Evolutionary conservation across 2,797 vertebrate genomes (phyloP).

Genomic region (Myotis vivesi): DNA sequence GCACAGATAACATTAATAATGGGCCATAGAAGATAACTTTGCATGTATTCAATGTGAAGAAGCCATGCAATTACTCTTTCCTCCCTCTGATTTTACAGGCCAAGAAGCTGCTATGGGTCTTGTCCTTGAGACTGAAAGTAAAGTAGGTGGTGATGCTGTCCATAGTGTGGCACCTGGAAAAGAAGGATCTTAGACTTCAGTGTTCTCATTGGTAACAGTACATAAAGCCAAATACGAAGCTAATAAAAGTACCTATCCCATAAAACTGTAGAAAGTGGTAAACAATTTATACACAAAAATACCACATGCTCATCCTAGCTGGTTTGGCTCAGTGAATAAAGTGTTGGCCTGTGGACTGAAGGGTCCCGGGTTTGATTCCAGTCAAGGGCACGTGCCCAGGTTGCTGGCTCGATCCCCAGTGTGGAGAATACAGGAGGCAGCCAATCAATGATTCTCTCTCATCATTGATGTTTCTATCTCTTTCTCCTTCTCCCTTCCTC

Average conservation of each 20-base stretch:
- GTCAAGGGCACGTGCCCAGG: too few relatives aligned
- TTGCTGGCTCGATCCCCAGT: too few relatives aligned
- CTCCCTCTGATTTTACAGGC: neutral
- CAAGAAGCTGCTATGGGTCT: neutral
- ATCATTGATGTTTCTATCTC: too few relatives aligned
- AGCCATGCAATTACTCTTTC: neutral
- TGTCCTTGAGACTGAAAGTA: neutral
- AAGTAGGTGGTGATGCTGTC: neutral
- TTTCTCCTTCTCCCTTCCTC: too few relatives aligned
- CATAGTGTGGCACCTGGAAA: neutral
- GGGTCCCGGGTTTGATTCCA: too few relatives aligned
- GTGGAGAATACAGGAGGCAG: too few relatives aligned
- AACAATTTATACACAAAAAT: neutral
- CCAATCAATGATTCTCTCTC: too few relatives aligned
- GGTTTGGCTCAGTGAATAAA: too few relatives aligned
- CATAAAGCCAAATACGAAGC: neutral
- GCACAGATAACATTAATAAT: neutral
- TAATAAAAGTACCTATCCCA: neutral
- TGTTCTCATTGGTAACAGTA: neutral
- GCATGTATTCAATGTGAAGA: neutral
- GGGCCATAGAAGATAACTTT: neutral
- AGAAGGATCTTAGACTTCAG: neutral
- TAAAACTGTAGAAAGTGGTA: neutral
- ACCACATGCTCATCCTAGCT: neutral
- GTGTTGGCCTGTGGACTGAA: too few relatives aligned